phyloP scores from a whole-genome alignment of 1,140 invertebrate species.

The Lepidotrigona ventralis region DNA sequence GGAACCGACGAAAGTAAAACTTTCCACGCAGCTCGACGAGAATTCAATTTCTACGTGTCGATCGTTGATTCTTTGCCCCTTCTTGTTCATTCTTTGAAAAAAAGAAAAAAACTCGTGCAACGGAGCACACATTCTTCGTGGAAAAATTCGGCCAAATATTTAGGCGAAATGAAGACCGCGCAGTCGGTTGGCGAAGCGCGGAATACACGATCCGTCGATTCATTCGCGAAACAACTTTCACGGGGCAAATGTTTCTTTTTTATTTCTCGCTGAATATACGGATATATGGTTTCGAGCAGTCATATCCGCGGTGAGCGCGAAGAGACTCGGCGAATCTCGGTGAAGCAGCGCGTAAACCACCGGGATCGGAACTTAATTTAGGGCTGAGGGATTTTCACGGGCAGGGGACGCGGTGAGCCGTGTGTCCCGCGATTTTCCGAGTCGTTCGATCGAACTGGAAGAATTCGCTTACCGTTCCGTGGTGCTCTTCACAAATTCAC shows the following conservation, averaged over 20 bases:
- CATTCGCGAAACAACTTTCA: not conserved
- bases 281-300: not conserved
- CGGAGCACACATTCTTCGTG: constrained; percentile 8
- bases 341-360: not conserved
- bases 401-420: not conserved
- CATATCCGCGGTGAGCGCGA: not conserved
- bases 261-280: too few species aligned
- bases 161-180: constrained; percentile 5
- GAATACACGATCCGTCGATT: not conserved
- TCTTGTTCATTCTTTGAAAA: not conserved
- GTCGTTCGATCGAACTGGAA: not conserved
- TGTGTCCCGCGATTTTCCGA: not conserved
- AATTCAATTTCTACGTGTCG: not conserved
- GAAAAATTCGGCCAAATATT: constrained; percentile 37
- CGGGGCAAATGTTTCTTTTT: constrained; percentile 26
- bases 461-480: constrained; percentile 85
- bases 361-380: constrained; percentile 14
- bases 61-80: not conserved
- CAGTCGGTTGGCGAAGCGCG: not conserved
- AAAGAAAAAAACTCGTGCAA: not conserved
- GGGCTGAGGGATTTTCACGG: not conserved
- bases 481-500: constrained; percentile 92
- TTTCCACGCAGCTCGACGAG: not conserved
- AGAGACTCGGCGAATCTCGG: not conserved
- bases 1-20: not conserved